Percentiles rank a stretch among this genome's conserved stretches.
Evolutionary conservation across 2,888 invertebrate genomes (phyloP).

Genomic region (Metallyticus violacea): DNA sequence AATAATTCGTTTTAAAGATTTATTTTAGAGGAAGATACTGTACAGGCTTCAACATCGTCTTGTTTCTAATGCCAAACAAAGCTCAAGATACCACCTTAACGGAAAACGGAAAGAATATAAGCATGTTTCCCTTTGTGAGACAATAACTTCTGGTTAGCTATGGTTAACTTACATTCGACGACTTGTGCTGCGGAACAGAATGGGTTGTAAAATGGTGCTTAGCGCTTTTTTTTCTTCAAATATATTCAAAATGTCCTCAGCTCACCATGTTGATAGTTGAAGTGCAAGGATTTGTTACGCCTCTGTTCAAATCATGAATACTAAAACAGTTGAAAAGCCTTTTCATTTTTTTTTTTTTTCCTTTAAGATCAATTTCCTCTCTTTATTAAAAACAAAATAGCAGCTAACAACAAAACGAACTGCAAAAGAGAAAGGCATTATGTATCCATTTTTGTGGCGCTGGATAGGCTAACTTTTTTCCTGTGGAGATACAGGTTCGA

Average conservation of each 20-base stretch:
- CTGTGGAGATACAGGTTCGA: too few species aligned
- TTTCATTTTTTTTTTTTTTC: too few species aligned
- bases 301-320: too few species aligned
- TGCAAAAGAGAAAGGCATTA: not conserved
- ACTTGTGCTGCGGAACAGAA: not conserved
- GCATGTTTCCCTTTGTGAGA: not conserved
- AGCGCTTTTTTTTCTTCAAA: not conserved
- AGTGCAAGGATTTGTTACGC: too few species aligned
- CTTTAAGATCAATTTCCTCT: too few species aligned
- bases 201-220: not conserved
- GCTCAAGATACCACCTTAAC: not conserved
- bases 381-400: too few species aligned
- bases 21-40: not conserved
- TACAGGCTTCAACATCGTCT: not conserved
- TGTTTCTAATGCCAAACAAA: not conserved
- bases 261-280: not conserved
- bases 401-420: not conserved
- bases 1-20: not conserved
- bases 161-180: not conserved
- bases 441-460: too few species aligned
- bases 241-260: not conserved
- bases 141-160: not conserved
- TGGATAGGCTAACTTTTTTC: too few species aligned
- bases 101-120: not conserved
- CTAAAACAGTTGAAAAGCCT: too few species aligned